A percentile compares a stretch with the other conserved stretches of the same genome.
Evolutionary conservation across 2,113 vertebrate species (phyloP).

Genomic region (Steatornis caripensis): DNA sequence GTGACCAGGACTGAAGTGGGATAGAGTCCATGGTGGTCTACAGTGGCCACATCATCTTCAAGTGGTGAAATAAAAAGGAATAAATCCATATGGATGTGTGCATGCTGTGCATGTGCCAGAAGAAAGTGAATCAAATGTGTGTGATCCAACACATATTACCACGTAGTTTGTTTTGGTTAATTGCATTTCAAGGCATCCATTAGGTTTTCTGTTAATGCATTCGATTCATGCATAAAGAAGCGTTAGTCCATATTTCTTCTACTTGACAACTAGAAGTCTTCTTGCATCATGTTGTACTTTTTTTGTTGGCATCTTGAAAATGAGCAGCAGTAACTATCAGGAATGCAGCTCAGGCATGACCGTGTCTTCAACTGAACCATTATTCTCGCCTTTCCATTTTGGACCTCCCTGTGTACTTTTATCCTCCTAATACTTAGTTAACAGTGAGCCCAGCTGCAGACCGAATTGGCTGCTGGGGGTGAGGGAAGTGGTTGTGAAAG

Average conservation of each 20-base stretch:
- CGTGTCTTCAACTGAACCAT: neutral
- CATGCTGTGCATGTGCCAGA: neutral
- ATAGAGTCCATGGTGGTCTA: neutral
- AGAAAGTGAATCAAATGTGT: neutral
- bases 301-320: neutral
- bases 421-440: neutral
- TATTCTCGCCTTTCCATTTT: slow-evolving; percentile 19
- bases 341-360: neutral
- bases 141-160: neutral
- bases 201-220: slow-evolving; percentile 6
- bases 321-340: neutral
- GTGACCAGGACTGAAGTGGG: neutral
- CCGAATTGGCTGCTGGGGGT: neutral
- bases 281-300: neutral
- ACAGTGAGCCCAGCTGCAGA: neutral
- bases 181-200: slow-evolving; percentile 3
- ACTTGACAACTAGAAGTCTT: neutral
- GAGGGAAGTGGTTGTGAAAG: neutral
- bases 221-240: neutral
- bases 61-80: neutral
- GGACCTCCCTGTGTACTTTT: neutral
- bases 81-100: neutral
- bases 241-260: neutral
- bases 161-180: slow-evolving; percentile 22
- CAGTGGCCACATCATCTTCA: neutral